Conservation (phyloP, 1,140 invertebrate genomes). For the Galendromus occidentalis region DNA sequence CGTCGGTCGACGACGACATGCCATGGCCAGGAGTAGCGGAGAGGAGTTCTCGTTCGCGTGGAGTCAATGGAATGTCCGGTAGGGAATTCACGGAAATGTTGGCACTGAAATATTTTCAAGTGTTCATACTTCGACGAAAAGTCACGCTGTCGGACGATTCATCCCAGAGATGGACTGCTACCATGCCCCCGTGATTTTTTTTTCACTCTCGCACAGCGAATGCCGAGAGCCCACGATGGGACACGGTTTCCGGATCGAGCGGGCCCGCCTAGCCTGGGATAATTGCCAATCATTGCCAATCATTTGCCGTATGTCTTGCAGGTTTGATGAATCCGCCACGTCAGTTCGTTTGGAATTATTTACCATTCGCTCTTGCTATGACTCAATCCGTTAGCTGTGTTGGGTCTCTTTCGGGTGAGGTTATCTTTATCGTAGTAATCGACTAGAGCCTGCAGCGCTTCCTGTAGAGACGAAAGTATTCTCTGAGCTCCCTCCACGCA, state of each 20-base stretch:
- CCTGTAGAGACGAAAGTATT: conserved; percentile 19
- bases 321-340: no score
- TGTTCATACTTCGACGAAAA: no score
- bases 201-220: no score
- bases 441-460: conserved; percentile 52
- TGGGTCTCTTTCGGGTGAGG: neutral
- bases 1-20: conserved; percentile 19
- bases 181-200: no score
- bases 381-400: neutral
- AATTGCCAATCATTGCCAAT: no score
- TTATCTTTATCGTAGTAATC: conserved; percentile 32
- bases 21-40: neutral
- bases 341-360: neutral
- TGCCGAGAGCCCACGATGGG: no score
- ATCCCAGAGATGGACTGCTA: no score
- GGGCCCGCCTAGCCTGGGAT: no score
- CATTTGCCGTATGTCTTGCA: no score
- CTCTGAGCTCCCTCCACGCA: neutral
- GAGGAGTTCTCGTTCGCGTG: conserved; percentile 29
- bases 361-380: conserved; percentile 10
- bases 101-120: conserved; percentile 29
- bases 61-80: conserved; percentile 47
- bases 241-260: no score
- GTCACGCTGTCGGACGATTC: no score
- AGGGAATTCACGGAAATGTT: conserved; percentile 35